These are phyloP conservation scores for Diadegma fenestrale DNA, from an alignment of 2,888 invertebrate species.

Conservation along the genomic window DNA sequence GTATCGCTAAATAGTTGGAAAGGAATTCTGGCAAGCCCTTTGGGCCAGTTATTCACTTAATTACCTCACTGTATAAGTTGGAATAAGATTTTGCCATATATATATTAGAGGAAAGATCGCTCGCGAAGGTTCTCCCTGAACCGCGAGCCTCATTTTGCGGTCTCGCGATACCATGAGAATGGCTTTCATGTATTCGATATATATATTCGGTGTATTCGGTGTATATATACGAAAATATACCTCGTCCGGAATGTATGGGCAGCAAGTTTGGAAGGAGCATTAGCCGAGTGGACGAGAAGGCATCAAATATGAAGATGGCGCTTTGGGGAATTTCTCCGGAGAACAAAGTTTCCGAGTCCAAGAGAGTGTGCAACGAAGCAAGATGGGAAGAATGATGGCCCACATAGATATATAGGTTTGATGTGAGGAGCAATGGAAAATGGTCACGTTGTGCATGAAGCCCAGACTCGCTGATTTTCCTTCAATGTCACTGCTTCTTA, in stretches of 20 bases:
- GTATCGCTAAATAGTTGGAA: background rate
- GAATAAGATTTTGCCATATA: background rate
- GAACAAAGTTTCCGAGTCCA: constrained; percentile 79
- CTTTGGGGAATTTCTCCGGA: constrained; percentile 79
- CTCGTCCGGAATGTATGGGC: constrained; percentile 57
- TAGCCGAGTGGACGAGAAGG: constrained; percentile 80
- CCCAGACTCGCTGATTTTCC: constrained; percentile 48
- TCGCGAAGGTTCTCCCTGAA: constrained; percentile 29
- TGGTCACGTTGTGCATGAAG: constrained; percentile 26
- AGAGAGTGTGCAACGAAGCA: constrained; percentile 62
- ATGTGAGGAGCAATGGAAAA: constrained; percentile 54
- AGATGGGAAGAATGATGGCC: constrained; percentile 31
- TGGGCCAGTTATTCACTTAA: constrained; percentile 15
- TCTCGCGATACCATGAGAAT: constrained; percentile 3
- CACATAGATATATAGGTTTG: constrained; percentile 24
- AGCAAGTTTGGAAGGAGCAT: constrained; percentile 80
- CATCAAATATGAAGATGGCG: constrained; percentile 82
- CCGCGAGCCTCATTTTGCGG: constrained; percentile 19
- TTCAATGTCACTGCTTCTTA: constrained; percentile 34
- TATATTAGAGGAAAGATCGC: constrained; percentile 7
- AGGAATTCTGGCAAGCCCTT: background rate
- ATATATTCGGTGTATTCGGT: background rate
- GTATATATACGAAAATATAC: background rate
- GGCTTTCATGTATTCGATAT: background rate
- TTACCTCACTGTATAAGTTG: background rate